These are phyloP conservation scores for Gryllus bimaculatus DNA, from an alignment of 1,140 invertebrate genomes.

Conservation along the genomic window DNA sequence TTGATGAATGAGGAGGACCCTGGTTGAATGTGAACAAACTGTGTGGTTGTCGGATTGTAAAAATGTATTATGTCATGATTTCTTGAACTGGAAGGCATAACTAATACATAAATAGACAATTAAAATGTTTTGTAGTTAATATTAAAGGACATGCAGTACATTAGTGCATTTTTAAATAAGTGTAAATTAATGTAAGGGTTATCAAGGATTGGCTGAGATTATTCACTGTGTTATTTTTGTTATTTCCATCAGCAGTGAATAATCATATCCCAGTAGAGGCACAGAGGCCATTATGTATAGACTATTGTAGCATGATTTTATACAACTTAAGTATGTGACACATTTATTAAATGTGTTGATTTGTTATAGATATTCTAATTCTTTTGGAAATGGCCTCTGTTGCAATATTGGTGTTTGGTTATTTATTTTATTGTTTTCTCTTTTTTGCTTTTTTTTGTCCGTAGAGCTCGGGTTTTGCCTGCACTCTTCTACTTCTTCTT, in stretches of 20 bases:
- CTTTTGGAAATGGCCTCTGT: background rate
- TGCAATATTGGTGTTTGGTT: constrained; percentile 9
- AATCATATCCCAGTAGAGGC: background rate
- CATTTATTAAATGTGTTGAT: background rate
- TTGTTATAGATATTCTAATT: background rate
- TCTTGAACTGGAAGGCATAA: no score
- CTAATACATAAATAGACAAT: no score
- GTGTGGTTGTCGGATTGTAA: no score
- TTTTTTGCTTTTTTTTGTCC: constrained; percentile 18
- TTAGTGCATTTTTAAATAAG: no score
- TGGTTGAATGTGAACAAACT: no score
- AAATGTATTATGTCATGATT: no score
- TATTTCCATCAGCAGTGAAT: background rate
- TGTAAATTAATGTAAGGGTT: background rate
- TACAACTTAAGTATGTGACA: no score
- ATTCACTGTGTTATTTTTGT: background rate
- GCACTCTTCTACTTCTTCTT: constrained; percentile 19
- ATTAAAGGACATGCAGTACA: no score
- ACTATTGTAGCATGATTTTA: no score
- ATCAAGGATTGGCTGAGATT: background rate
- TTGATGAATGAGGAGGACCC: no score
- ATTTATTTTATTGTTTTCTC: constrained; percentile 14
- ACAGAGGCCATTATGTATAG: background rate
- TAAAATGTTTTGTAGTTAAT: no score
- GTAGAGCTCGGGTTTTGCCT: constrained; percentile 21